Evolutionary conservation across 2,888 invertebrate species (phyloP).

Genomic region (Choreutis nemorana): DNA sequence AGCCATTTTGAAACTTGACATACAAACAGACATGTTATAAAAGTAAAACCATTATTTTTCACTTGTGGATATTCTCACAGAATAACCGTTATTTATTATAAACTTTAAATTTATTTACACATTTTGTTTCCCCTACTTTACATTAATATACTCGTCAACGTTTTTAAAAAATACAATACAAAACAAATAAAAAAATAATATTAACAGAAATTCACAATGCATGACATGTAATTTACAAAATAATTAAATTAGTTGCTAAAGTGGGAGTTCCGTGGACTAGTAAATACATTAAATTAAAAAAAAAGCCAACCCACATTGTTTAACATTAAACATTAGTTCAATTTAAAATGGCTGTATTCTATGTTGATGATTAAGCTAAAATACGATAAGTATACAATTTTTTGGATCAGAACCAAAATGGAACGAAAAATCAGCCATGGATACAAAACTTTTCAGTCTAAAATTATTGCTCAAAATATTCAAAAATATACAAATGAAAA

Average conservation of each 20-base stretch:
- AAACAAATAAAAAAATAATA: constrained; percentile 46
- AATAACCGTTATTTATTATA: constrained; percentile 61
- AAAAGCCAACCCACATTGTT: constrained; percentile 37
- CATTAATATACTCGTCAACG: constrained; percentile 60
- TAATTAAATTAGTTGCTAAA: no score
- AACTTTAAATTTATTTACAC: constrained; percentile 67
- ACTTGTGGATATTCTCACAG: constrained; percentile 50
- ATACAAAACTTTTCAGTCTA: constrained; percentile 60
- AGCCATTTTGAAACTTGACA: no score
- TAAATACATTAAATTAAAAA: constrained; percentile 57
- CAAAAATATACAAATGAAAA: constrained; percentile 50
- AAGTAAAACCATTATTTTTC: constrained; percentile 17
- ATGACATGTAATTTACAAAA: constrained; percentile 47
- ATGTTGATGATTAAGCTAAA: no score
- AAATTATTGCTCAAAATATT: constrained; percentile 52
- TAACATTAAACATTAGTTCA: no score
- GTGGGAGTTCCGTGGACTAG: constrained; percentile 57
- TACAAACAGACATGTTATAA: no score
- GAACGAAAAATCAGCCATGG: constrained; percentile 35
- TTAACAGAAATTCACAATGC: constrained; percentile 57
- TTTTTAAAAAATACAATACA: constrained; percentile 63
- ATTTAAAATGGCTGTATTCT: no score
- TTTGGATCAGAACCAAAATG: no score
- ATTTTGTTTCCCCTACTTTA: constrained; percentile 61
- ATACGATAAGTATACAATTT: no score